phyloP scores from a whole-genome alignment of 2,113 vertebrate species.

The Zingel zingel region DNA sequence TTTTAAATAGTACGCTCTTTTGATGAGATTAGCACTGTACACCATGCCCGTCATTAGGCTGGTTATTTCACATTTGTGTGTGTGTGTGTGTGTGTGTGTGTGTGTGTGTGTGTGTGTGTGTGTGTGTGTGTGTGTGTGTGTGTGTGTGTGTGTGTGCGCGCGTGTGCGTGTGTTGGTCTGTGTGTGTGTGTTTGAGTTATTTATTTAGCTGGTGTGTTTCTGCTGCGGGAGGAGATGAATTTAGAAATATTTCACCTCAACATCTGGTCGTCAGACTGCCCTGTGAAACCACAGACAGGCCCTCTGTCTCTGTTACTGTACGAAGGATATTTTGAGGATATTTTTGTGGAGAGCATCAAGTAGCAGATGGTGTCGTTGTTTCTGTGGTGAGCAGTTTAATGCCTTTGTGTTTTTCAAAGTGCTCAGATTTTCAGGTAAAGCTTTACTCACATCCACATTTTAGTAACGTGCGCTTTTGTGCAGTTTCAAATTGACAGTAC shows the following conservation, averaged over 20 bases:
- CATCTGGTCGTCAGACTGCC: constrained; percentile 53
- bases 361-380: background rate
- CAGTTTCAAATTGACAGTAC: too few species aligned
- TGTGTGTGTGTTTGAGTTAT: constrained; percentile 3
- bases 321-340: background rate
- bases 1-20: too few species aligned
- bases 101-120: background rate
- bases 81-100: too few species aligned
- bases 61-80: too few species aligned
- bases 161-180: too few species aligned
- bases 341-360: background rate
- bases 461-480: too few species aligned
- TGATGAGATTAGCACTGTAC: too few species aligned
- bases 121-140: background rate
- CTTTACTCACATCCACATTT: too few species aligned
- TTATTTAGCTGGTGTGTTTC: constrained; percentile 37
- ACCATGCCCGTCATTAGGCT: too few species aligned
- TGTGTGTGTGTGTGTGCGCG: too few species aligned
- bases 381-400: background rate
- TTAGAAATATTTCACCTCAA: constrained; percentile 45
- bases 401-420: background rate
- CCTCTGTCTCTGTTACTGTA: background rate
- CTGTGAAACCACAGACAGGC: constrained; percentile 14
- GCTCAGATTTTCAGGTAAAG: background rate
- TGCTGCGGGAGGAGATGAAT: constrained; percentile 32